phyloP scores from a whole-genome alignment of 1,140 invertebrate genomes.

The Acyrthosiphon pisum region DNA sequence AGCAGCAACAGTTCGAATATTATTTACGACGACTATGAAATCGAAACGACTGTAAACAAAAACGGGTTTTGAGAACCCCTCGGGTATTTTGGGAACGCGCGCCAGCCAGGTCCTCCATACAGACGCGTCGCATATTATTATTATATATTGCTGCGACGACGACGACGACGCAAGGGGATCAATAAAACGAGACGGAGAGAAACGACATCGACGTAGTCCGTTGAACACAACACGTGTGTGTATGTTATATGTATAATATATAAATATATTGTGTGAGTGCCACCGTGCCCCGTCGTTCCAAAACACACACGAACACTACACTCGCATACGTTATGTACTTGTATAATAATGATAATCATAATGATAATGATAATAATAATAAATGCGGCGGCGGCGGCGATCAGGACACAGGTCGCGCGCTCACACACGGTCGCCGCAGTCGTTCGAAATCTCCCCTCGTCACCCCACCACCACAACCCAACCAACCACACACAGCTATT shows the following conservation, averaged over 20 bases:
- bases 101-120: not conserved
- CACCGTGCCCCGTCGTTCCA: not conserved
- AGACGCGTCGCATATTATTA: not conserved
- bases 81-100: slow-evolving; percentile 7
- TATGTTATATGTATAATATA: not conserved
- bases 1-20: slow-evolving; percentile 11
- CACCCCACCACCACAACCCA: not conserved
- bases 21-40: not conserved
- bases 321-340: not conserved
- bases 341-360: not conserved
- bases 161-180: slow-evolving; percentile 30
- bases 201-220: slow-evolving; percentile 23
- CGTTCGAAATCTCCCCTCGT: slow-evolving; percentile 18
- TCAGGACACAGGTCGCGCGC: not conserved
- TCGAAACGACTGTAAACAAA: not conserved
- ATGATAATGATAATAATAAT: not conserved
- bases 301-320: not conserved
- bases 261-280: not conserved
- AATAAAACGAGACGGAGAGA: slow-evolving; percentile 43
- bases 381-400: not conserved
- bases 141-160: slow-evolving; percentile 18
- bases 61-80: slow-evolving; percentile 34
- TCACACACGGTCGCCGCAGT: not conserved
- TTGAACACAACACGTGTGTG: slow-evolving; percentile 26
- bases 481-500: not conserved